These are phyloP conservation scores for Caenorhabditis afra DNA, from an alignment of 2,888 invertebrate genomes.

Conservation along the genomic window DNA sequence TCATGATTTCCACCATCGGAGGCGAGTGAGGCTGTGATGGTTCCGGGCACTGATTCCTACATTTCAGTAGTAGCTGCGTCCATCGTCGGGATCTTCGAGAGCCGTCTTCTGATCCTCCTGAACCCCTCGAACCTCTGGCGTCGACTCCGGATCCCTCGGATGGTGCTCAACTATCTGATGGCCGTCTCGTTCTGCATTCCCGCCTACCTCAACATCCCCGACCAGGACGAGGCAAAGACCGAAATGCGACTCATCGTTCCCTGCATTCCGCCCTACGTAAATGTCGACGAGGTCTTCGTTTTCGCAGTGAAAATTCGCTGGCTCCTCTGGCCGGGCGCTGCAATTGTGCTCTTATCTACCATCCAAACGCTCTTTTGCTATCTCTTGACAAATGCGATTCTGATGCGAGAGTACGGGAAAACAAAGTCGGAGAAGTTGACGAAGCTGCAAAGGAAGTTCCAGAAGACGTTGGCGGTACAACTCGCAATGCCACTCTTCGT, in stretches of 20 bases:
- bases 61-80: conserved; percentile 4
- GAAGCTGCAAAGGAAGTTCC: not conserved
- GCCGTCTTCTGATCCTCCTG: conserved; percentile 5
- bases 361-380: not conserved
- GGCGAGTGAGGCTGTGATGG: not conserved
- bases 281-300: not conserved
- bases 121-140: not conserved
- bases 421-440: not conserved
- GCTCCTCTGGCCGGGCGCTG: not conserved
- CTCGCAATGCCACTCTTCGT: not conserved
- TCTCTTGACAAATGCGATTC: not conserved
- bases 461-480: not conserved
- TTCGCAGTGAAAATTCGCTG: not conserved
- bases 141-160: conserved; percentile 1
- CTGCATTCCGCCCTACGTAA: not conserved
- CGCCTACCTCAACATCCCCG: conserved; percentile 5
- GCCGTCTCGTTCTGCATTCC: not conserved
- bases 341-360: not conserved
- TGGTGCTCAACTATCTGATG: not conserved
- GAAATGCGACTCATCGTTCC: not conserved
- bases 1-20: not conserved
- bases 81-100: conserved; percentile 20
- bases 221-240: not conserved
- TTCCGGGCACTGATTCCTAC: too few relatives aligned
- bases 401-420: not conserved